A percentile compares a stretch with the other conserved stretches of the same genome.
phyloP scores from a whole-genome alignment of 2,888 invertebrate genomes.

The Pachydiplax longipennis region DNA sequence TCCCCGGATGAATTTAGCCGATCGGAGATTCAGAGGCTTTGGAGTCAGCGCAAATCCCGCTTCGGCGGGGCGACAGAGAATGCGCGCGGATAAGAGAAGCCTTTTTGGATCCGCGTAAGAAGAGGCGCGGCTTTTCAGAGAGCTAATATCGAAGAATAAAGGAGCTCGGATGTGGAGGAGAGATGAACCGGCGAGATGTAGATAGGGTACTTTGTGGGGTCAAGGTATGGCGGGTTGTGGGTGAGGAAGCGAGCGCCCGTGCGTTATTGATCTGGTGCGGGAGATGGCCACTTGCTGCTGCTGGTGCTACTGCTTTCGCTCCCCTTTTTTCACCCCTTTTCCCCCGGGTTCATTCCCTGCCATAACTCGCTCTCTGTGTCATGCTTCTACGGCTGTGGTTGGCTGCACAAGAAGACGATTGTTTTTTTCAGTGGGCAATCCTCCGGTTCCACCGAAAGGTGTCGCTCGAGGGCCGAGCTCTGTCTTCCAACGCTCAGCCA shows the following conservation, averaged over 20 bases:
- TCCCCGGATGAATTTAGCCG: neutral
- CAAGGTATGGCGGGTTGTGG: constrained; percentile 31
- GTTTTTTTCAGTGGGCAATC: neutral
- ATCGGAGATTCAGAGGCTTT: neutral
- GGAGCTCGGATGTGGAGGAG: neutral
- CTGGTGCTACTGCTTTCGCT: neutral
- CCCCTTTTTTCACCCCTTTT: neutral
- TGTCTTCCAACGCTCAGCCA: neutral
- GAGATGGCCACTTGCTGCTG: constrained; percentile 45
- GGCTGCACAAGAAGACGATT: constrained; percentile 2
- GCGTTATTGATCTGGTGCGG: constrained; percentile 43
- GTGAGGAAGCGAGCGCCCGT: constrained; percentile 24
- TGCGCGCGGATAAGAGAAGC: neutral
- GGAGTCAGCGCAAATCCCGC: neutral
- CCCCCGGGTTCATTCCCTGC: neutral
- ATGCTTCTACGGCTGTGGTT: constrained; percentile 23
- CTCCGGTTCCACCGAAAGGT: neutral
- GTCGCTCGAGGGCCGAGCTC: neutral
- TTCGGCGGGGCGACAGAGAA: neutral
- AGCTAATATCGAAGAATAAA: neutral
- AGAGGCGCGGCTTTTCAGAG: neutral
- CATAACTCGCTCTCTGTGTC: constrained; percentile 34
- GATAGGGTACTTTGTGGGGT: constrained; percentile 26
- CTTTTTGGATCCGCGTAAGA: neutral
- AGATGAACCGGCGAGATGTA: neutral